These are phyloP conservation scores for Saguinus midas DNA, from an alignment of 2,113 vertebrate species.

Conservation along the genomic window DNA sequence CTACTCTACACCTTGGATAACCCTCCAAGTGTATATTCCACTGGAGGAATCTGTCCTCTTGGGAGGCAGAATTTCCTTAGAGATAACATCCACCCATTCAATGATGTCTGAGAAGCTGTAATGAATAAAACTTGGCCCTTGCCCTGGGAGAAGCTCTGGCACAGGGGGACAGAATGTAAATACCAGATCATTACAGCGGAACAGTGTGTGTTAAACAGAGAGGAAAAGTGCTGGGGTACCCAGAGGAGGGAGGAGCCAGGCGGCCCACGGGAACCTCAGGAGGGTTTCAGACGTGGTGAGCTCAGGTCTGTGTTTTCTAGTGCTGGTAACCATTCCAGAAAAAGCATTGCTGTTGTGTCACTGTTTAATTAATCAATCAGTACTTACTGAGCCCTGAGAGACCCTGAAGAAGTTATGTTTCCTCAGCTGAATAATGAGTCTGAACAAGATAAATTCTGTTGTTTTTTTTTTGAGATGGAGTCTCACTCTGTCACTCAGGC, in stretches of 20 bases:
- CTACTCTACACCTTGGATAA: background rate
- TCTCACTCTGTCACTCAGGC: too few relatives aligned
- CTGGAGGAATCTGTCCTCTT: background rate
- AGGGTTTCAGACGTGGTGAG: background rate
- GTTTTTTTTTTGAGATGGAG: too few relatives aligned
- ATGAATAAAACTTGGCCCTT: background rate
- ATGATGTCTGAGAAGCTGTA: background rate
- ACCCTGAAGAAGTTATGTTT: background rate
- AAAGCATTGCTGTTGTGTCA: background rate
- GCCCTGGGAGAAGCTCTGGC: background rate
- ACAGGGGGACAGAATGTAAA: background rate
- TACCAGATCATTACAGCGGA: background rate
- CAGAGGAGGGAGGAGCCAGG: background rate
- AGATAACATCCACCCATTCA: background rate
- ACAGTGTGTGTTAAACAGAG: background rate
- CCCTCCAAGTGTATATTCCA: accelerated
- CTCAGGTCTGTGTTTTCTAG: background rate
- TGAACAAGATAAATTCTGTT: background rate
- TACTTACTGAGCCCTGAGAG: background rate
- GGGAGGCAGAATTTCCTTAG: background rate
- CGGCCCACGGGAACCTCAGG: background rate
- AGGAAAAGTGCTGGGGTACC: background rate
- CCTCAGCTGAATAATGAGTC: background rate
- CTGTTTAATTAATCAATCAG: background rate
- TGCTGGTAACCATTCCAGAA: background rate